Evolutionary conservation across 2,888 invertebrate genomes (phyloP), one percentile per base, ranked within the genome.

Genomic region (Antheraea assamensis): DNA sequence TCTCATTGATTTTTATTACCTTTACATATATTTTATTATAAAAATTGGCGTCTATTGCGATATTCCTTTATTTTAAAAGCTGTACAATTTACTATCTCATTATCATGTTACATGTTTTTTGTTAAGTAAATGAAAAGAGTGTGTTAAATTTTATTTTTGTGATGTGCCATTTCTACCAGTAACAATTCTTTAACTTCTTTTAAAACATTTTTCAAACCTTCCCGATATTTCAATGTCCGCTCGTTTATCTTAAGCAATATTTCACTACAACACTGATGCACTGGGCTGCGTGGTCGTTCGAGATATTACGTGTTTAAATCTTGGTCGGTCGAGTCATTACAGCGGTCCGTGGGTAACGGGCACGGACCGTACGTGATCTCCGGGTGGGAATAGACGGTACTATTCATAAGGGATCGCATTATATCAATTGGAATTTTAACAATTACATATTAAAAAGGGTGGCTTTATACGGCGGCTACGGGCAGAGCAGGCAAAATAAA

Each of bases 241-340:
- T 49, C 49, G 49, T 15, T 55, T 7, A 55, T 55, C 55, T 55
- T 8, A 3, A 55, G 55, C 55, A 8, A 55, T 55, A 55, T 55
- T 21, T 55, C 55, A 55, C 55, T 55, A 55, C 21, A 55, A 55
- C 55, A n/a, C n/a, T 55, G 55, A 55, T 55, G 55, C 55, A n/a
- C n/a, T n/a, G 55, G 21, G 55, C 19, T 55, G 55, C 55, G 55
- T 21, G 21, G n/a, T 55, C 55, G 21, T 55, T 55, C 55, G 55
- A 55, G 55, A 55, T 55, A 55, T 55, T 55, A n/a, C 55, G 55
- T 4, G 55, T 55, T 55, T 55, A 55, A 55, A 55, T 55, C 55
- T 55, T 55, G 55, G n/a, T 55, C 55, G 55, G n/a, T n/a, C n/a
- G n/a, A 21, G n/a, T 55, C 55, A 55, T 55, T 55, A 55, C 55